Percentiles rank a stretch among this genome's conserved stretches.
These are phyloP conservation scores for Paramuricea clavata DNA, from an alignment of 92 coral and sea anemone genomes.

Conservation along the genomic window DNA sequence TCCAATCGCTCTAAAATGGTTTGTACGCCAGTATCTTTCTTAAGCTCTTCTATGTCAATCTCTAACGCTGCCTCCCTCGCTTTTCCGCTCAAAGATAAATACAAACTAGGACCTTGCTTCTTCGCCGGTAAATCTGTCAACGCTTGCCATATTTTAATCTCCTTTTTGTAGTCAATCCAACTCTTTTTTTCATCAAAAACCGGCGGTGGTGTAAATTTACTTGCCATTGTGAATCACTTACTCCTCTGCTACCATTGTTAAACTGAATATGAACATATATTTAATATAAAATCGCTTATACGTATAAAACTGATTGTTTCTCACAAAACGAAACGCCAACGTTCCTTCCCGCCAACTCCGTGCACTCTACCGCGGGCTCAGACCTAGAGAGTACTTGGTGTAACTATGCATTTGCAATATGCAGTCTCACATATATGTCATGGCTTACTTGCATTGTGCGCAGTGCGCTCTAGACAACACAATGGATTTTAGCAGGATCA, in stretches of 20 bases:
- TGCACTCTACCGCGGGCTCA: too few species aligned
- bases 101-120: slow-evolving; percentile 29
- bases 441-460: too few species aligned
- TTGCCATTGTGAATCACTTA: background rate
- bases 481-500: too few species aligned
- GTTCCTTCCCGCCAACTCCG: too few species aligned
- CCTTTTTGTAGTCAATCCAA: slow-evolving; percentile 26
- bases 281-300: too few species aligned
- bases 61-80: slow-evolving; percentile 51
- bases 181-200: background rate
- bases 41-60: slow-evolving; percentile 31
- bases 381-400: too few species aligned
- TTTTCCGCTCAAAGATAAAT: slow-evolving; percentile 17
- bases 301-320: too few species aligned
- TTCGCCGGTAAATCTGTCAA: slow-evolving; percentile 13
- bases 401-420: too few species aligned
- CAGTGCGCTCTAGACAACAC: too few species aligned
- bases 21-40: slow-evolving; percentile 32
- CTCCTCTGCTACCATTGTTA: slow-evolving; percentile 28
- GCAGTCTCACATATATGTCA: too few species aligned
- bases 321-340: too few species aligned
- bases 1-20: slow-evolving; percentile 48
- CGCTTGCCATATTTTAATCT: slow-evolving; percentile 38
- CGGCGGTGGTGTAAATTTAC: slow-evolving; percentile 9
- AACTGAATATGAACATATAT: background rate